These are phyloP conservation scores for Eublepharis macularius DNA, from an alignment of 2,113 vertebrate species.

Conservation along the genomic window DNA sequence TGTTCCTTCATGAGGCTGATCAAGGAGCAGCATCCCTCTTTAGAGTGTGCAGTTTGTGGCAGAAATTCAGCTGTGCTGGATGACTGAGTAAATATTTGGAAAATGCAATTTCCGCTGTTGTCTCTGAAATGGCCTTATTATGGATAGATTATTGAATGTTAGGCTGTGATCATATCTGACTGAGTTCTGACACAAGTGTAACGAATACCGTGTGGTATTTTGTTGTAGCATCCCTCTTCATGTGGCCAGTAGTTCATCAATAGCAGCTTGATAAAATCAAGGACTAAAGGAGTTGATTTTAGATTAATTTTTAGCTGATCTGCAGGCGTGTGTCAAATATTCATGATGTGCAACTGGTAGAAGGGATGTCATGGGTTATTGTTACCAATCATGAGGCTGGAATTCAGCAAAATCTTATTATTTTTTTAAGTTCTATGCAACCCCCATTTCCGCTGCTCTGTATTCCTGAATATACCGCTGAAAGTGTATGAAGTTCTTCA, in stretches of 20 bases:
- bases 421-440: not conserved
- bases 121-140: not conserved
- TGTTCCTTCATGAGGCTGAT: not conserved
- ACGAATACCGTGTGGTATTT: too few species aligned
- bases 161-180: not conserved
- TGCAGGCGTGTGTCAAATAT: not conserved
- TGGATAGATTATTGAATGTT: not conserved
- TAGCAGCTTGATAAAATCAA: not conserved
- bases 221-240: not conserved
- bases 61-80: not conserved
- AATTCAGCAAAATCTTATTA: too few species aligned
- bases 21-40: not conserved
- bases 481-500: not conserved
- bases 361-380: not conserved
- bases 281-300: not conserved
- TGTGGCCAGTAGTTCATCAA: not conserved
- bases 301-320: not conserved
- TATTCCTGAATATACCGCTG: not conserved
- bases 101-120: not conserved
- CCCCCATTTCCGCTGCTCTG: not conserved
- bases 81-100: not conserved
- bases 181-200: too few species aligned
- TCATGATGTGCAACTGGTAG: not conserved
- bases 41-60: not conserved
- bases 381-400: not conserved